Evolutionary conservation across 2,797 vertebrate genomes (phyloP), one percentile per base, ranked within the genome.

Genomic region (Chiloscyllium punctatum): DNA sequence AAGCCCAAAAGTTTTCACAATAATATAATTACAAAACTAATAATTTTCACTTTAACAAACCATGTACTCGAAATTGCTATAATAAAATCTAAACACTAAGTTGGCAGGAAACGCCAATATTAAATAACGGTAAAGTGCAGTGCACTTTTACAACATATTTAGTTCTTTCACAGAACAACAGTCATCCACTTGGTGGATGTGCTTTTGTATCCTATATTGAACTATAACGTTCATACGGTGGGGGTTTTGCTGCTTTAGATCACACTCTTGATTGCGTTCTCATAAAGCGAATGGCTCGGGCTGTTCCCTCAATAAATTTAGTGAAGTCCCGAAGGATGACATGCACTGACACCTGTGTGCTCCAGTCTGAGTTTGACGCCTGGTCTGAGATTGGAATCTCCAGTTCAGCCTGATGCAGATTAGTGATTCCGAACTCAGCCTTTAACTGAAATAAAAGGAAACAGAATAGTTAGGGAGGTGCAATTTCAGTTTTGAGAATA

Each of bases 311-410:
- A 96, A 99, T 97, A 97, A 98, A 99, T 0, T 95, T 21, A 92
- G 96, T 96, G 86, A 98, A 97, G 15, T 97, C 96, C 42, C 96
- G 96, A 95, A 99, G 97, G 96, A 99, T 97, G 94, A 97, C 96
- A 82, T 98, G 97, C 0, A 96, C 97, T 0, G 95, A 97, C 77
- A 97, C 97, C 96, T 97, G 98, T 87, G 96, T 97, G 6, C 96
- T 96, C 98, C 98, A 99, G 0, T 13, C 18, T 1, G 96, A 96
- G 0, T 95, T 94, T 0, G 96, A 96, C 84, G 96, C 96, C 77
- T 98, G 92, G 57, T 97, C 94, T 18, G 71, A 51, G 33, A 37
- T 9, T 97, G 96, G 86, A 98, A 95, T 95, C 57, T 96, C 72
- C 96, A 97, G 96, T 95, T 97, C 77, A 4, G 95, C 96, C 87